Conservation (phyloP, 2,113 vertebrate genomes). For the Sarotherodon lohbergeri region DNA sequence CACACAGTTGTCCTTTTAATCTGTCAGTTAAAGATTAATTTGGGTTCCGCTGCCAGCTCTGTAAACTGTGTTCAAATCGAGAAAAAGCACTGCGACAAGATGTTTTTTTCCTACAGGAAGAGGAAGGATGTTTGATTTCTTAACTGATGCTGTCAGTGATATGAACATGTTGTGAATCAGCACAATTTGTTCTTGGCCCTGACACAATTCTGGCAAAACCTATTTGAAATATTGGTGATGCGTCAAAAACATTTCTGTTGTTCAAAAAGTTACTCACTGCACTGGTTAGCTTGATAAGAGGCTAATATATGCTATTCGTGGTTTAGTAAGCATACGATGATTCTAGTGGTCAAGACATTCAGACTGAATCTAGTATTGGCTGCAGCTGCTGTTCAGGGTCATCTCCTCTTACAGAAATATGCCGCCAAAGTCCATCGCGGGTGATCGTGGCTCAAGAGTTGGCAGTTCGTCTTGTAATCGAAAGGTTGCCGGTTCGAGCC, state of each 20-base stretch:
- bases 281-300: not conserved
- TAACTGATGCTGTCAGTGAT: not conserved
- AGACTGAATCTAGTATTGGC: not conserved
- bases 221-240: not conserved
- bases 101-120: not conserved
- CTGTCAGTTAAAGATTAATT: not conserved
- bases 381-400: not conserved
- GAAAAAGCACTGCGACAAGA: not conserved
- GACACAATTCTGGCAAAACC: not conserved
- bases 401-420: not conserved
- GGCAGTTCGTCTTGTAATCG: too few species aligned
- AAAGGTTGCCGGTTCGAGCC: too few species aligned
- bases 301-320: not conserved
- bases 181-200: not conserved
- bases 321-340: not conserved
- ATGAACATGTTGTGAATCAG: not conserved
- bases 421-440: rapidly evolving
- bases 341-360: not conserved
- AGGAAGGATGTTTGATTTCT: not conserved
- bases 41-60: not conserved
- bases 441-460: too few species aligned
- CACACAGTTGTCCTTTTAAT: not conserved
- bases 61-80: not conserved
- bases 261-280: not conserved
- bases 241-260: rapidly evolving